Evolutionary conservation across 1,140 invertebrate genomes (phyloP).

Genomic region (Drosophila melanica): DNA sequence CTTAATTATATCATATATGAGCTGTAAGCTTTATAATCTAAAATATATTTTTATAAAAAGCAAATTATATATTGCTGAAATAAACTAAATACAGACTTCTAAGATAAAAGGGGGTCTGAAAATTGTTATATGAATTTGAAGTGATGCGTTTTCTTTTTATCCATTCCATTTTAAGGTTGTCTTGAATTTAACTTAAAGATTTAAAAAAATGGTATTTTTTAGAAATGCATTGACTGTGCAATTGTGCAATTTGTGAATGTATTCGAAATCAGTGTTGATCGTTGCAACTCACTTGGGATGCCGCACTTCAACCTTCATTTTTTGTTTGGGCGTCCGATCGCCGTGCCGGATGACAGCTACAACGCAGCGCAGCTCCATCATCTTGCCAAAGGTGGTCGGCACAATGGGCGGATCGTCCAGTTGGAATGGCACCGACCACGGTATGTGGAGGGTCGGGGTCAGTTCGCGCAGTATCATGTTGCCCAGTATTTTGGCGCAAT

Average conservation of each 20-base stretch:
- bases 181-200: not conserved
- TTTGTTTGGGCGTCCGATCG: slow-evolving; percentile 99
- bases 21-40: too few species aligned
- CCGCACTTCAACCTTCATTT: slow-evolving; percentile 99
- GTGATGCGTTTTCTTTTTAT: too few species aligned
- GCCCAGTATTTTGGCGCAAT: slow-evolving; percentile 98
- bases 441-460: slow-evolving; percentile 97
- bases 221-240: too few species aligned
- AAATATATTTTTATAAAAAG: too few species aligned
- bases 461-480: slow-evolving; percentile 96
- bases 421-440: slow-evolving; percentile 98
- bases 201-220: not conserved
- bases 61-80: too few species aligned
- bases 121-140: too few species aligned
- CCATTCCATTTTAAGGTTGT: too few species aligned
- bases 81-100: too few species aligned
- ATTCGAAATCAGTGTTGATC: too few species aligned
- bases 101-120: too few species aligned
- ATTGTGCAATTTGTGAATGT: too few species aligned
- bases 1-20: too few species aligned
- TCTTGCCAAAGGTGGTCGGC: slow-evolving; percentile 99
- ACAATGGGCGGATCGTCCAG: slow-evolving; percentile 99
- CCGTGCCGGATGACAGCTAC: slow-evolving; percentile 99
- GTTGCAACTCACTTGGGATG: slow-evolving; percentile 93
- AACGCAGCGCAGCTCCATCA: slow-evolving; percentile 99